Conservation (phyloP, 2,797 vertebrate genomes). For the Falco berigora region DNA sequence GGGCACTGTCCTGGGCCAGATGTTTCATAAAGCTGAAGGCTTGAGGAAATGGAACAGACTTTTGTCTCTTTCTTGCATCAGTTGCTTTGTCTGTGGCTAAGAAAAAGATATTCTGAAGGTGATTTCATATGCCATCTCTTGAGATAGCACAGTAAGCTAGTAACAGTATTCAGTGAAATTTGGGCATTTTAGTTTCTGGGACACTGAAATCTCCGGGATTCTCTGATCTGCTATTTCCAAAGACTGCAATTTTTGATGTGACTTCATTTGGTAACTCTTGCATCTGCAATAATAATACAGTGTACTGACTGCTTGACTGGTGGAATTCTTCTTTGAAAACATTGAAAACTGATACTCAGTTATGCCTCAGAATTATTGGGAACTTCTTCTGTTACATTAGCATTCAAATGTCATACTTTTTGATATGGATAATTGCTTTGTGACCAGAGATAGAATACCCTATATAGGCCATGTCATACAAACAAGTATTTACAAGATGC, state of each 20-base stretch:
- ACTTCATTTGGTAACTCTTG: background rate
- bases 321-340: background rate
- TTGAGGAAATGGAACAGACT: background rate
- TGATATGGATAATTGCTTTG: background rate
- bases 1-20: constrained; percentile 13
- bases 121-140: constrained; percentile 4
- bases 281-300: background rate
- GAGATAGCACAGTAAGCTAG: background rate
- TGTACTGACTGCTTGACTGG: background rate
- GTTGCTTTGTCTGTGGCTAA: background rate
- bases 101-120: background rate
- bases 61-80: background rate
- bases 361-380: background rate
- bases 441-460: background rate
- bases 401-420: background rate
- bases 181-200: background rate
- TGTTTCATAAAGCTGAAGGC: background rate
- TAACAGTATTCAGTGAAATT: background rate
- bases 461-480: background rate
- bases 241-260: background rate
- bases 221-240: background rate
- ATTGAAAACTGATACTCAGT: background rate
- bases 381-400: background rate
- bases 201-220: background rate
- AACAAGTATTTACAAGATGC: background rate